Percentiles rank a stretch among this genome's conserved stretches.
phyloP scores from a whole-genome alignment of 2,113 vertebrate genomes.

The Glaucomys volans region DNA sequence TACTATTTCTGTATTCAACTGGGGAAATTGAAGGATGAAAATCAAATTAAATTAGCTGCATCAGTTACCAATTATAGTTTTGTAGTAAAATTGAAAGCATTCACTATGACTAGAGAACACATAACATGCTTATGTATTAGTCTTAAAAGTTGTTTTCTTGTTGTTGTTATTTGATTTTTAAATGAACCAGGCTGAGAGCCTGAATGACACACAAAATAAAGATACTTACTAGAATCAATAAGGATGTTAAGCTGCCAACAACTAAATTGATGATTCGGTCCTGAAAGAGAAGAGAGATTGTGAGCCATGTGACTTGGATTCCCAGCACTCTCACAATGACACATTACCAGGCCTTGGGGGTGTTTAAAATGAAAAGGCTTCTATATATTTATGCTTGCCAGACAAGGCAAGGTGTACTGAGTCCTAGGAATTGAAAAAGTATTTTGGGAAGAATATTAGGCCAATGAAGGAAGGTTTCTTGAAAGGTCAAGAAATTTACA shows the following conservation, averaged over 20 bases:
- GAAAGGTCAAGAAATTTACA: background rate
- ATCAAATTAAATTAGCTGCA: conserved; percentile 22
- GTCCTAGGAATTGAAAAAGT: too few relatives aligned
- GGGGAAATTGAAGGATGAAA: background rate
- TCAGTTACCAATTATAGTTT: background rate
- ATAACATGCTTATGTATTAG: background rate
- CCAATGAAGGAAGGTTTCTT: background rate
- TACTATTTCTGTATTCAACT: background rate
- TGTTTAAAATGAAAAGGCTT: background rate
- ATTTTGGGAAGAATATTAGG: background rate
- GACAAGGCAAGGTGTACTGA: background rate
- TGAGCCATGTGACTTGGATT: conserved; percentile 41
- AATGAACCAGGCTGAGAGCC: background rate
- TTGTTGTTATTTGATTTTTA: background rate
- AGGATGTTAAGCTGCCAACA: conserved; percentile 92
- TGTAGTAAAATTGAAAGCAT: background rate
- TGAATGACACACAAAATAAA: background rate
- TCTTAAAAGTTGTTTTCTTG: background rate
- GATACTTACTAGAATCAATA: conserved; percentile 95
- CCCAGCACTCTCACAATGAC: background rate
- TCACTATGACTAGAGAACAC: background rate
- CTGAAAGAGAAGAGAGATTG: conserved; percentile 85
- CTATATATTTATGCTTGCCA: background rate
- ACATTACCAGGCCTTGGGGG: background rate
- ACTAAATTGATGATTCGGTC: conserved; percentile 96